Percentiles rank a stretch among this genome's conserved stretches.
Conservation (phyloP, 2,888 invertebrate genomes). For the Phasia obesa region DNA sequence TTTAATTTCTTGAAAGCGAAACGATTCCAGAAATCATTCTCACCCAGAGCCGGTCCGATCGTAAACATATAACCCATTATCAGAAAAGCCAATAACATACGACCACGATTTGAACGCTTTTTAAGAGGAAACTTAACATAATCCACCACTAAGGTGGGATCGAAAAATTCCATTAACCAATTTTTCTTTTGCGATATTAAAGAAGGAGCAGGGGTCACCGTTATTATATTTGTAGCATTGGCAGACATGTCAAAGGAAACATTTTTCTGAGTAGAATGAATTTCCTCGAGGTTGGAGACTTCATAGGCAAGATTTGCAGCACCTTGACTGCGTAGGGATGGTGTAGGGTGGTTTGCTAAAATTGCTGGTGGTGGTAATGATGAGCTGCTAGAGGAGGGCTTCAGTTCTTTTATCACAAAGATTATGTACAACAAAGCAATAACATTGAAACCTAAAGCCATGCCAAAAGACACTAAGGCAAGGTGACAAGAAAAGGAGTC, state of each 20-base stretch:
- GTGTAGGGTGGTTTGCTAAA: conserved; percentile 68
- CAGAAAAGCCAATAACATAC: conserved; percentile 77
- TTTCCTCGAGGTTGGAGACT: conserved; percentile 74
- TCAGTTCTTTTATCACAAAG: conserved; percentile 79
- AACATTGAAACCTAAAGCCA: conserved; percentile 79
- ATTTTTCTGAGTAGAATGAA: conserved; percentile 73
- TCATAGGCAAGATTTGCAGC: conserved; percentile 78
- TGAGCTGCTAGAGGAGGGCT: conserved; percentile 60
- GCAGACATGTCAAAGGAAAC: conserved; percentile 77
- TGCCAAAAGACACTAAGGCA: conserved; percentile 78
- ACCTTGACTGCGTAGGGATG: conserved; percentile 65
- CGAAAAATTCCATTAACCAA: conserved; percentile 79
- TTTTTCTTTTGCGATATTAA: conserved; percentile 67
- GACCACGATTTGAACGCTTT: conserved; percentile 78
- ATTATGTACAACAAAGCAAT: conserved; percentile 80
- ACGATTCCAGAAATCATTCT: conserved; percentile 80
- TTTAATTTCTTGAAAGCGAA: conserved; percentile 79
- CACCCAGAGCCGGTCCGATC: conserved; percentile 79
- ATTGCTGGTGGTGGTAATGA: conserved; percentile 61
- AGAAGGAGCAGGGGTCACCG: conserved; percentile 21
- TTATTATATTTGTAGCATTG: conserved; percentile 64
- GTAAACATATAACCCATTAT: conserved; percentile 79
- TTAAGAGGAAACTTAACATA: conserved; percentile 79
- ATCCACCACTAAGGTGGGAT: conserved; percentile 80
- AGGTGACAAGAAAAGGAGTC: not conserved